Conservation (phyloP, 2,113 vertebrate species). For the Patagioenas fasciata region DNA sequence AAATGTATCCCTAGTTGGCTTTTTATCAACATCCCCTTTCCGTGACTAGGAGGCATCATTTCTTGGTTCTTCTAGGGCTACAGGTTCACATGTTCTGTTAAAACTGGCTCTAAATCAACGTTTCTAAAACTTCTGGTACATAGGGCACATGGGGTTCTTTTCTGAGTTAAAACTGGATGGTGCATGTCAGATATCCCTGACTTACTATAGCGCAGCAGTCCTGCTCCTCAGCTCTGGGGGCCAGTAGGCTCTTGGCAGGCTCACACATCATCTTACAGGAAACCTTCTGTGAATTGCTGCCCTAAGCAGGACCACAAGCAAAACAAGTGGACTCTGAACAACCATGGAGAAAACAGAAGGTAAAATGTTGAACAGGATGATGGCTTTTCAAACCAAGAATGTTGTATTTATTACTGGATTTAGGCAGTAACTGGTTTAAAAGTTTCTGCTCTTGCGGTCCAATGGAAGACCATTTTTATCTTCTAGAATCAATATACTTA, state of each 20-base stretch:
- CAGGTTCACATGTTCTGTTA: neutral
- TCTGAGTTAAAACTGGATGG: neutral
- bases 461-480: neutral
- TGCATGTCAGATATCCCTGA: neutral
- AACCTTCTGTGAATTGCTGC: neutral
- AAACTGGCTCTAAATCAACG: neutral
- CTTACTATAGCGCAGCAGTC: neutral
- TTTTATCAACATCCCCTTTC: neutral
- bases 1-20: neutral
- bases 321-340: neutral
- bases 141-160: rapidly evolving
- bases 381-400: neutral
- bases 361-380: neutral
- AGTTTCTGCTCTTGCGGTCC: constrained; percentile 15
- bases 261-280: rapidly evolving
- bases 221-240: neutral
- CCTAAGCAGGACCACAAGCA: neutral
- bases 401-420: neutral
- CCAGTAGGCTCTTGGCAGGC: neutral
- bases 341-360: neutral
- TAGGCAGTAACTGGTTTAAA: neutral
- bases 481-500: neutral
- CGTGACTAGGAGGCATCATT: rapidly evolving
- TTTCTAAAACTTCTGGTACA: neutral
- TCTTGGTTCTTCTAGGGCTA: neutral